Base-by-base conservation (phyloP, 2,113 vertebrate genomes). In the Oceanites oceanicus region DNA sequence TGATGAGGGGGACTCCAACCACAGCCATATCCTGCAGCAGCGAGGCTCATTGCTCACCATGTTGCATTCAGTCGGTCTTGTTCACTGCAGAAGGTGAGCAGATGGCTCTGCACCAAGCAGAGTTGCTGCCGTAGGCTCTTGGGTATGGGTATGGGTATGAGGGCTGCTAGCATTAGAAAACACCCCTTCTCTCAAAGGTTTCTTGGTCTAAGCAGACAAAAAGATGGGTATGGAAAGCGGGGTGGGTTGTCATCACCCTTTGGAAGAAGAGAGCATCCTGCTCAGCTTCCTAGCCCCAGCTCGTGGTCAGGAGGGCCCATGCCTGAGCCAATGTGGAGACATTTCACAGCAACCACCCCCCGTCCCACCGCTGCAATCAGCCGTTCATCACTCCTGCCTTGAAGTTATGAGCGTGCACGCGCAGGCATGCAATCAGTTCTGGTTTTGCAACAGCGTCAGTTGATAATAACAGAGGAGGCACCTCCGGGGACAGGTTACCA, bases 401-500 rank as follows among this genome's bases (percentile, higher is more conserved):
- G 19, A 7, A 44, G 58, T 40, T 32, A 27, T 3, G 42, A 53
- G 58, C 13, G 1, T 5, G 40, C 82, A 32, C 10, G 2, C 25
- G 2, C 12, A 9, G 30, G 20, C 78, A 4, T 19, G 10, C 66
- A 59, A 7, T 38, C 85, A 19, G 2, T 23, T 36, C 44, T 47
- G 44, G 2, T 55, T 88, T 11, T 80, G 72, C 87, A 90, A 6
- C 76, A 6, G n/a, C 63, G 1, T 50, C 32, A 12, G 55, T 82
- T 86, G 90, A 9, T 82, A 91, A 86, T 13, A 70, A 80, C 53
- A 47, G 73, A 79, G 91, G 50, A 83, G 89, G 71, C 81, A 87
- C 93, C 94, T 93, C 92, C 2, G 3, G 95, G 96, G 95, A 94
- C 92, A 92, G 91, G 94, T 94, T 92, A 40, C 89, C 72, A 1